phyloP scores from a whole-genome alignment of 53 echinoderm and acorn worm species.

The Arbacia lixula region DNA sequence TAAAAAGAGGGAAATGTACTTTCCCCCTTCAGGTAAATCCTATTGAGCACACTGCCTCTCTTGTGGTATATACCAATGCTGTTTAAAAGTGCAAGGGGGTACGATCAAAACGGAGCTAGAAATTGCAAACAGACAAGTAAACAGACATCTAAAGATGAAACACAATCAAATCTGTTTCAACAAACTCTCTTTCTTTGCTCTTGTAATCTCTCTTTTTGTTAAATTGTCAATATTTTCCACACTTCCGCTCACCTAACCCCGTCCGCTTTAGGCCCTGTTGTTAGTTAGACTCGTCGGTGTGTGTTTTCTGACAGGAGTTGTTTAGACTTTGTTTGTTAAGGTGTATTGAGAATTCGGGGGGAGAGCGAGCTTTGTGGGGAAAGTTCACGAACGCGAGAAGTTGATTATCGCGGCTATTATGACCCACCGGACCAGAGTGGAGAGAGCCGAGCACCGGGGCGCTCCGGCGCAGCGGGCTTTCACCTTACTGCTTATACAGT shows the following conservation, averaged over 20 bases:
- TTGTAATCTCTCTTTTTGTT: neutral
- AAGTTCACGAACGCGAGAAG: constrained; percentile 23
- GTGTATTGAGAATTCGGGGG: constrained; percentile 42
- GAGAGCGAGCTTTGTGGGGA: neutral
- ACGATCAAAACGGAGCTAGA: constrained; percentile 1
- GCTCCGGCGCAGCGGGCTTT: constrained; percentile 15
- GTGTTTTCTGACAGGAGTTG: constrained; percentile 38
- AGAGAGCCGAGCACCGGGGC: neutral
- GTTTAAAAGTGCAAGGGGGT: constrained; percentile 15
- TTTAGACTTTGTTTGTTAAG: constrained; percentile 44
- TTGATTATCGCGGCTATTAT: constrained; percentile 28
- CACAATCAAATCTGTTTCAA: constrained; percentile 37
- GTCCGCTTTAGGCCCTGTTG: constrained; percentile 12
- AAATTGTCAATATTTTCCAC: constrained; percentile 50
- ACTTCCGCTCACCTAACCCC: constrained; percentile 17
- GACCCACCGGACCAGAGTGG: neutral
- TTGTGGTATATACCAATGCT: too few relatives aligned
- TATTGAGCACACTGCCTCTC: constrained; percentile 4
- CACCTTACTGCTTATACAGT: neutral
- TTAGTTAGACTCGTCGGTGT: constrained; percentile 5
- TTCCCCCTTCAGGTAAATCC: neutral
- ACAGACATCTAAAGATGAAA: neutral
- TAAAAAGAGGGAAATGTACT: constrained; percentile 40
- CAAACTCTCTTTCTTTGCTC: neutral
- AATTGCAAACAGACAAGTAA: constrained; percentile 9